Conservation (phyloP, 2,888 invertebrate genomes). For the Gnatocerus cornutus region DNA sequence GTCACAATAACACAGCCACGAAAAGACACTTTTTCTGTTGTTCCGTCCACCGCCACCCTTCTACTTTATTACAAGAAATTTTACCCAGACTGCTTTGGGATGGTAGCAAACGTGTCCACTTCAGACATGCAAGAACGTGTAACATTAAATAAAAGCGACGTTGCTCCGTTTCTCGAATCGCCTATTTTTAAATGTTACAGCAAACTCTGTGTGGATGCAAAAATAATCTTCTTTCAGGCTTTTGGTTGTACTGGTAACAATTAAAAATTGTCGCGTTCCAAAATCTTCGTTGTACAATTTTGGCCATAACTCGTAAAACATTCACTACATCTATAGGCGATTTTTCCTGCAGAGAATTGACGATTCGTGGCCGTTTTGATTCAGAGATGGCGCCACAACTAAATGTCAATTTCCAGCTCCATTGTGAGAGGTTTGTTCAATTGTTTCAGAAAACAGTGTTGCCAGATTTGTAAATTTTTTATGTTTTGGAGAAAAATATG, state of each 20-base stretch:
- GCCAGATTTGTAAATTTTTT: too few species aligned
- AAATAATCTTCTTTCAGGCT: slow-evolving; percentile 39
- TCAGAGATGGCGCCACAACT: too few species aligned
- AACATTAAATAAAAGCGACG: slow-evolving; percentile 8
- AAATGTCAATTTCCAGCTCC: too few species aligned
- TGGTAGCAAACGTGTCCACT: not conserved
- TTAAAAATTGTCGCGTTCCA: slow-evolving; percentile 42
- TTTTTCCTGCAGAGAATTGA: too few species aligned
- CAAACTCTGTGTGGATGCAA: slow-evolving; percentile 27
- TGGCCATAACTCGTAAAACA: slow-evolving; percentile 53
- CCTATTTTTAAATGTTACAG: slow-evolving; percentile 39
- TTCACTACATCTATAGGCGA: slow-evolving; percentile 13
- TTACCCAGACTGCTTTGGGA: not conserved
- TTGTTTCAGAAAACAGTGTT: too few species aligned
- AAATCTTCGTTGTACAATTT: slow-evolving; percentile 63
- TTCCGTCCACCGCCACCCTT: not conserved
- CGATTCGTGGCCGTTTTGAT: too few species aligned
- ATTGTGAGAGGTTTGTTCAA: too few species aligned
- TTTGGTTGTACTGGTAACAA: slow-evolving; percentile 46
- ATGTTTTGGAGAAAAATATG: too few species aligned
- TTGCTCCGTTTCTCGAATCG: slow-evolving; percentile 45
- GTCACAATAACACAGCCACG: slow-evolving; percentile 25
- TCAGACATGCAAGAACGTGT: slow-evolving; percentile 7
- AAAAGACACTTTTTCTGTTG: slow-evolving; percentile 23
- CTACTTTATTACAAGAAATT: slow-evolving; percentile 9